Evolutionary conservation across 2,113 vertebrate species (phyloP), one percentile per base, ranked within the genome.

Genomic region (Istiophorus platypterus): DNA sequence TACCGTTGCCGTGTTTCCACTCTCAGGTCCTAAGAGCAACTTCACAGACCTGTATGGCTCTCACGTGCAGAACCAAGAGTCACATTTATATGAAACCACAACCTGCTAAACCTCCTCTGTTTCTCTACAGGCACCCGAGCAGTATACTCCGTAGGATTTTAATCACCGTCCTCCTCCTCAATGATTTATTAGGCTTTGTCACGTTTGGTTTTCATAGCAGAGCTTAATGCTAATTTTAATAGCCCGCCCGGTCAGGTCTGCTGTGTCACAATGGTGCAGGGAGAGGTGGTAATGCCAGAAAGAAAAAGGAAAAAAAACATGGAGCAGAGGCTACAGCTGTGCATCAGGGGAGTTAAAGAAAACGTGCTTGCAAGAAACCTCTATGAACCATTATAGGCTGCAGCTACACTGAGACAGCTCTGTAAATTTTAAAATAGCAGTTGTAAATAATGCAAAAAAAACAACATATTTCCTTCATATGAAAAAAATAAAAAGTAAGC

Each of bases 151-250:
- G 54, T 51, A 78, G 65, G 71, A 51, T 84, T 88, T 80, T 78
- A 86, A 91, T 89, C 39, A 24, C 66, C 82, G 87, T 84, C 59
- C 54, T 61, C 37, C 51, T 31, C 27, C n/a, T 91, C 27, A 78
- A 82, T 88, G 56, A 90, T 91, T 90, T 58, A 82, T 81, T 27
- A 51, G 49, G 64, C 49, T 63, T 24, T 81, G 81, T 88, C 86
- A 82, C 45, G 1, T 81, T 68, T 54, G 26, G 79, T 88, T 84
- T 85, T 70, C 78, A 52, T 26, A 45, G 29, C 58, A 59, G 49
- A 18, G 69, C 42, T 37, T 72, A 78, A 62, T 34, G 63, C 18
- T 80, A 81, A 91, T 84, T 89, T 69, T 34, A 67, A 76, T 49
- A 69, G 41, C 34, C 66, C 24, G 24, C 64, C 24, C 47, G 58